Conservation (phyloP, 2,113 vertebrate genomes). For the Oreochromis spilurus region DNA sequence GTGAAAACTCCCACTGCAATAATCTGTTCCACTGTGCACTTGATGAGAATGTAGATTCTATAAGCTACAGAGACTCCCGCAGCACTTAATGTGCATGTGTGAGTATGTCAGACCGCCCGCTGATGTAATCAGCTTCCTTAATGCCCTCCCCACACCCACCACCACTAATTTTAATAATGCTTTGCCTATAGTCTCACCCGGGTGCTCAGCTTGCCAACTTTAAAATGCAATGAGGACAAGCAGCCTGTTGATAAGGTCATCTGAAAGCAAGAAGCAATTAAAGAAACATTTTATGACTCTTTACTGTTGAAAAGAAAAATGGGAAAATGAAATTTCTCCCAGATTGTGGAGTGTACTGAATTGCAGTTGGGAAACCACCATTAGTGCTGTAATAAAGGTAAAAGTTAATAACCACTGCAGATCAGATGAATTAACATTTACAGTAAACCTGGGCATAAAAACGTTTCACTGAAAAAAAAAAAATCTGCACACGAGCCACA, state of each 20-base stretch:
- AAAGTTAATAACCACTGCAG: neutral
- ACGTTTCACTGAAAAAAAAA: neutral
- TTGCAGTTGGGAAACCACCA: neutral
- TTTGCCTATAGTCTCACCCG: constrained; percentile 13
- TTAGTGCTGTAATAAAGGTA: neutral
- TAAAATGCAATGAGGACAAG: neutral
- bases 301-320: neutral
- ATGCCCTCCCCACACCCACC: neutral
- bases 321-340: neutral
- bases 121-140: constrained; percentile 41
- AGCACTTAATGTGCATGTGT: neutral
- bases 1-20: neutral
- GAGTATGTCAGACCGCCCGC: neutral
- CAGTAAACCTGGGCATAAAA: neutral
- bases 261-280: constrained; percentile 6
- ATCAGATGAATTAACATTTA: neutral
- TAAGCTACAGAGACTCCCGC: neutral
- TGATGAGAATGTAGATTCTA: constrained; percentile 1
- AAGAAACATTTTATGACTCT: neutral
- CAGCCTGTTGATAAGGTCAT: constrained; percentile 20
- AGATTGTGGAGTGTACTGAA: neutral
- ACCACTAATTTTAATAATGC: constrained; percentile 24
- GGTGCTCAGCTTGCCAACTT: constrained; percentile 12
- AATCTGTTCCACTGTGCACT: neutral
- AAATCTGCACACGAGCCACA: neutral